Evolutionary conservation across 2,888 invertebrate genomes (phyloP).

Genomic region (Drosophila testacea): DNA sequence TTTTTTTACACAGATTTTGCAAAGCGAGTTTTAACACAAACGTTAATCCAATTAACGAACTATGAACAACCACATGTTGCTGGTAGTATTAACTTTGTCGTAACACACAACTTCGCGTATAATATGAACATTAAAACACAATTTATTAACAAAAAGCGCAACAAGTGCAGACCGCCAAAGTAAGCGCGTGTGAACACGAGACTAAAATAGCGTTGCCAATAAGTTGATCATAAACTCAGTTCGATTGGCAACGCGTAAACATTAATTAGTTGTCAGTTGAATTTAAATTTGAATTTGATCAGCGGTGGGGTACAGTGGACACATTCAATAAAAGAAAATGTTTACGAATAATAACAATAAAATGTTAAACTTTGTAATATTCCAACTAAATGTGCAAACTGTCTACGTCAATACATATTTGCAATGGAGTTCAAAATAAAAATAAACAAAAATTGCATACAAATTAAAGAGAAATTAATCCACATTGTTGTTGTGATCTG

Average conservation of each 20-base stretch:
- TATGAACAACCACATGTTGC: background rate
- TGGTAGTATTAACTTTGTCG: background rate
- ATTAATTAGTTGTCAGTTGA: conserved; percentile 2
- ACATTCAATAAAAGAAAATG: conserved; percentile 9
- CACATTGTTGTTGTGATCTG: conserved; percentile 80
- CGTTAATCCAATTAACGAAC: background rate
- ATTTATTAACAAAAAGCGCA: conserved; percentile 1
- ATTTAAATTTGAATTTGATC: conserved; percentile 6
- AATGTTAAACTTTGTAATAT: conserved; percentile 25
- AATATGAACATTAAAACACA: conserved; percentile 2
- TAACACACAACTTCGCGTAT: background rate
- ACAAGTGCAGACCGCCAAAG: background rate
- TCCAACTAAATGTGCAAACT: conserved; percentile 27
- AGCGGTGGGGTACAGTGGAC: conserved; percentile 18
- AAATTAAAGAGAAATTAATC: conserved; percentile 56
- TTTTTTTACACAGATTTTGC: background rate
- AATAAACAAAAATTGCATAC: conserved; percentile 22
- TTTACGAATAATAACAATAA: conserved; percentile 12
- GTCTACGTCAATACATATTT: conserved; percentile 39
- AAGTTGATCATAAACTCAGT: background rate
- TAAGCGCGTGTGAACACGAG: background rate
- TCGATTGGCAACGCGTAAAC: conserved; percentile 24
- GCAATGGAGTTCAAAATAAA: conserved; percentile 56
- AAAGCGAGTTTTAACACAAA: background rate
- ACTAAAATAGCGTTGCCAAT: conserved; percentile 9